Percentiles rank a stretch among this genome's conserved stretches.
Evolutionary conservation across 1,140 invertebrate genomes (phyloP).

Genomic region (Laodelphax striatellus): DNA sequence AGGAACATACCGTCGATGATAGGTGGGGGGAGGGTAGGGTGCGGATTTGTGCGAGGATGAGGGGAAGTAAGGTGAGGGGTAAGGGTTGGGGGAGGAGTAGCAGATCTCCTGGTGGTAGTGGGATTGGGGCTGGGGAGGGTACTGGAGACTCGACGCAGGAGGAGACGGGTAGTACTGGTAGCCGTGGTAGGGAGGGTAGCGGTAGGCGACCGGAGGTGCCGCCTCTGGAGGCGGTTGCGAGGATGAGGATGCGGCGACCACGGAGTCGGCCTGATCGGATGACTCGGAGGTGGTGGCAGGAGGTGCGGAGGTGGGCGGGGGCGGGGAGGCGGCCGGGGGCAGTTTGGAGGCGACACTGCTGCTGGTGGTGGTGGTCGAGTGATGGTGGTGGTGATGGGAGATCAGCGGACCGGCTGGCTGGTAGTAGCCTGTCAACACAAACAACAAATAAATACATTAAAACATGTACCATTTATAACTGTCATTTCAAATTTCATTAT

Average conservation of each 20-base stretch:
- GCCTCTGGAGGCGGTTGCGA: slow-evolving; percentile 26
- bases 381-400: slow-evolving; percentile 42
- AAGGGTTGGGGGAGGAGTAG: slow-evolving; percentile 45
- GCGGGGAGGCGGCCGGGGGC: slow-evolving; percentile 37
- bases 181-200: slow-evolving; percentile 11
- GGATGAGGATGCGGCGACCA: slow-evolving; percentile 32
- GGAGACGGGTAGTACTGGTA: slow-evolving; percentile 23
- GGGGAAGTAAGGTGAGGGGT: slow-evolving; percentile 31
- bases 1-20: slow-evolving; percentile 26
- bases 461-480: no score
- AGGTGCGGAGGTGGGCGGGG: slow-evolving; percentile 18
- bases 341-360: slow-evolving; percentile 11
- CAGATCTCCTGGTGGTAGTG: slow-evolving; percentile 41
- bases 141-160: slow-evolving; percentile 21
- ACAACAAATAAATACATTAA: slow-evolving; percentile 24
- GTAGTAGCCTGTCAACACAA: slow-evolving; percentile 66
- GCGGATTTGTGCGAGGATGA: slow-evolving; percentile 22
- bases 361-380: slow-evolving; percentile 15
- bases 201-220: slow-evolving; percentile 24
- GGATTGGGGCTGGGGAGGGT: slow-evolving; percentile 37
- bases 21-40: slow-evolving; percentile 26
- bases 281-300: slow-evolving; percentile 30
- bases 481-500: no score
- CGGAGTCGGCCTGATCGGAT: slow-evolving; percentile 31
- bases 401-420: slow-evolving; percentile 78